phyloP scores from a whole-genome alignment of 2,113 vertebrate genomes.

The Athene cunicularia region DNA sequence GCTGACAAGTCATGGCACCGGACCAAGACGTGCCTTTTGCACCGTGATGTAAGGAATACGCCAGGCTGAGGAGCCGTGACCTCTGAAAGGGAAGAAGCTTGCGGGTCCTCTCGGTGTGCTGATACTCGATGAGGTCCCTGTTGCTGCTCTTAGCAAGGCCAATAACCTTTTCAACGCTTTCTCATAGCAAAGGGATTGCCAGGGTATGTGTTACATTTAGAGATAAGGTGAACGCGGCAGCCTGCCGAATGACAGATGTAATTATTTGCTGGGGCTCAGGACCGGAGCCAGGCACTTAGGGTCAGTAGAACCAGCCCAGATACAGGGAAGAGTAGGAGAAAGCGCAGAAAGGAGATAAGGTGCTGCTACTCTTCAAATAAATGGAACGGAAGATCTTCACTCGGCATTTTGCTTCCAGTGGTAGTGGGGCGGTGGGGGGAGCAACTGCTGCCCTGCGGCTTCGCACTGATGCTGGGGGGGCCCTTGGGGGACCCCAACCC shows the following conservation, averaged over 20 bases:
- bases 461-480: neutral
- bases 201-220: neutral
- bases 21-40: neutral
- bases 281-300: neutral
- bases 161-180: neutral
- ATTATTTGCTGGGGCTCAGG: neutral
- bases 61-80: neutral
- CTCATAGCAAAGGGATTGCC: neutral
- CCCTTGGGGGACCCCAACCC: neutral
- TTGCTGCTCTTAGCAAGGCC: neutral
- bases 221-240: neutral
- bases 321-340: neutral
- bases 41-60: neutral
- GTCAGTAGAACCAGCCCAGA: neutral
- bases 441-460: neutral
- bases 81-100: neutral
- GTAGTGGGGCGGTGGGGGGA: no score
- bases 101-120: neutral
- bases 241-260: neutral
- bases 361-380: neutral
- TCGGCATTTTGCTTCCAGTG: neutral
- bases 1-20: neutral
- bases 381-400: rapidly evolving
- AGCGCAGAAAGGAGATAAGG: neutral
- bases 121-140: neutral